Conservation (phyloP, 2,797 vertebrate species). For the Macroramphosus scolopax region DNA sequence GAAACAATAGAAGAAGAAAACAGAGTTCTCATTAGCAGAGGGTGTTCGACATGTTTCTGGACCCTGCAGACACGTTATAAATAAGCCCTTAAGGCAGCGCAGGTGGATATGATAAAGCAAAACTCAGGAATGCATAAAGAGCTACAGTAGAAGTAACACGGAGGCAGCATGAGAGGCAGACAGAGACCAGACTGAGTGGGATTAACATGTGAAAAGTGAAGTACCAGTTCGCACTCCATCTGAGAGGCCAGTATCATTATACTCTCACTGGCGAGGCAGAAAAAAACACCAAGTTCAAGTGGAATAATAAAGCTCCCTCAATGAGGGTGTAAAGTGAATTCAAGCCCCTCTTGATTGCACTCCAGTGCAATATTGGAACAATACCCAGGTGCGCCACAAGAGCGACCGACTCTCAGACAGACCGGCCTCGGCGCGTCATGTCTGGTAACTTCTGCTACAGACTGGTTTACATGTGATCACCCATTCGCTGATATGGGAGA, state of each 20-base stretch:
- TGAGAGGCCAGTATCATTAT: constrained; percentile 75
- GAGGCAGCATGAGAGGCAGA: constrained; percentile 46
- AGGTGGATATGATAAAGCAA: constrained; percentile 10
- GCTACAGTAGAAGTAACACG: constrained; percentile 31
- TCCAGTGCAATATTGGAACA: constrained; percentile 59
- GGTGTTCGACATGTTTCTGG: neutral
- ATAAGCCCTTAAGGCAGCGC: neutral
- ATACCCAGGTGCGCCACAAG: constrained; percentile 48
- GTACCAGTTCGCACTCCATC: constrained; percentile 75
- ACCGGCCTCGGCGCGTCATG: too few relatives aligned
- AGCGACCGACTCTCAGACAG: too few relatives aligned
- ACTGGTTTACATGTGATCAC: constrained; percentile 13
- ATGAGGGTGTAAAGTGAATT: constrained; percentile 74
- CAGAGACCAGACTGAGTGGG: constrained; percentile 58
- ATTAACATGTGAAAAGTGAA: constrained; percentile 76
- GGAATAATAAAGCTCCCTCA: constrained; percentile 75
- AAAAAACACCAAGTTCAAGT: constrained; percentile 70
- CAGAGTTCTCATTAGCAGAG: too few relatives aligned
- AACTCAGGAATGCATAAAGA: too few relatives aligned
- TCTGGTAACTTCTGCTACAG: constrained; percentile 6
- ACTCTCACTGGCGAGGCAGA: constrained; percentile 66
- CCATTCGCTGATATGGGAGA: too few relatives aligned
- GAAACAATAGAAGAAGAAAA: too few relatives aligned
- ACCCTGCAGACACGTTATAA: constrained; percentile 15
- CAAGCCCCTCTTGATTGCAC: constrained; percentile 74